Evolutionary conservation across 2,888 invertebrate species (phyloP), one percentile per base, ranked within the genome.

Genomic region (Mamestra brassicae): DNA sequence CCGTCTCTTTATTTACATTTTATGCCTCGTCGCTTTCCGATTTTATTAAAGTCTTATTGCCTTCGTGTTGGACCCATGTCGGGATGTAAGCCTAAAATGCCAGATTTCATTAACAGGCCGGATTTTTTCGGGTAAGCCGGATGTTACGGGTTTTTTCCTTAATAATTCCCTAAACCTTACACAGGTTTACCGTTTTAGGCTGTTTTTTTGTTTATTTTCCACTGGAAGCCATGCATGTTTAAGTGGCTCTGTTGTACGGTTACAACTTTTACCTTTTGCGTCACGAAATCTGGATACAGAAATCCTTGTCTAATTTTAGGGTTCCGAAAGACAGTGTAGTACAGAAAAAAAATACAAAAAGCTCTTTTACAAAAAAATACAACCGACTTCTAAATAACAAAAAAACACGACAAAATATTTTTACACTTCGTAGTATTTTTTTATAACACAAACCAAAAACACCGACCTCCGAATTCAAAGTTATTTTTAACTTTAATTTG

Each of bases 51-150:
- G n/a, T 42, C 7, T 38, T 38, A 57, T 57, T 57, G n/a, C 13
- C 3, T 15, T 3, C n/a, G 26, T n/a, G 52, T 60, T 52, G 26
- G 45, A 66, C 61, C 55, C 66, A 58, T 50, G 34, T 60, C 58
- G 60, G 36, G 26, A 36, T 58, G 54, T 36, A 34, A 45, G 55
- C 60, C 11, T 42, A 15, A 71, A 78, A 78, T 60, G 50, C 8
- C 72, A 50, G 64, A 38, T 78, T 78, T 64, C 7, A 42, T 71
- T 54, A 71, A 42, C 34, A 50, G 4, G 50, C 17, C n/a, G 15
- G 54, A 11, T 47, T 63, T 76, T 57, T 52, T 54, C 0, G 45
- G 13, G 45, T 63, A 74, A 66, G 38, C 54, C 26, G 67, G 52
- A 62, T 64, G 58, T 54, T 17, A 15, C n/a, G 50, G 1, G 6